Base-by-base conservation (phyloP, 2,888 invertebrate genomes). In the Pegoplata infirma region DNA sequence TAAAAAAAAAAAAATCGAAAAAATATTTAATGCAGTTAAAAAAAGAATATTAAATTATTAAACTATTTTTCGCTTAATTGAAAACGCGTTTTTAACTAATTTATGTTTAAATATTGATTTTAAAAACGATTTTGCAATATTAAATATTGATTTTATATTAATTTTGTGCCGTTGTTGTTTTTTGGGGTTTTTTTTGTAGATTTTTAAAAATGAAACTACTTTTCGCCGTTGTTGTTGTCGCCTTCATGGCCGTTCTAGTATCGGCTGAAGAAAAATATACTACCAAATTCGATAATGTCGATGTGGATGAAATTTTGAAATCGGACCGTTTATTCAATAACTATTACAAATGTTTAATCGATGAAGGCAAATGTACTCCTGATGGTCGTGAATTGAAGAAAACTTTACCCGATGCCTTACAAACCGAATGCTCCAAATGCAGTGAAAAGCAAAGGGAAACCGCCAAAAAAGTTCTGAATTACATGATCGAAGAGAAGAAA, bases 401-500 rank as follows among this genome's bases (percentile, higher is more conserved):
- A 75, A 89, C 91, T 81, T 83, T 92, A 55, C 91, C 92, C n/a
- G 92, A 94, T 84, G 94, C 94, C 0, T 84, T 94, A 32, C 91
- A 91, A 84, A 91, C 92, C 5, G 92, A 92, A 46, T 94, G 95
- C 84, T 86, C 87, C 4, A 91, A 92, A 82, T 95, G 94, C 88
- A 91, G 91, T 21, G 89, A 88, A 0, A 87, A 90, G 1, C 92
- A 94, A 83, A 93, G 91, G 82, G 89, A 90, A 7, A 90, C 91
- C 5, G 92, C 93, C 0, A 92, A 93, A 14, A 93, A 91, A 84
- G 90, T 94, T 8, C 91, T 93, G 40, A 91, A 92, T 16, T 92
- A 90, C 84, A 89, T 96, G 79, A 92, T 94, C 81, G 91, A 94
- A 80, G 90, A 94, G 58, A 93, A 94, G 84, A 90, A 91, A 0